Base-by-base conservation (phyloP, 2,797 vertebrate genomes). In the Paguma larvata region DNA sequence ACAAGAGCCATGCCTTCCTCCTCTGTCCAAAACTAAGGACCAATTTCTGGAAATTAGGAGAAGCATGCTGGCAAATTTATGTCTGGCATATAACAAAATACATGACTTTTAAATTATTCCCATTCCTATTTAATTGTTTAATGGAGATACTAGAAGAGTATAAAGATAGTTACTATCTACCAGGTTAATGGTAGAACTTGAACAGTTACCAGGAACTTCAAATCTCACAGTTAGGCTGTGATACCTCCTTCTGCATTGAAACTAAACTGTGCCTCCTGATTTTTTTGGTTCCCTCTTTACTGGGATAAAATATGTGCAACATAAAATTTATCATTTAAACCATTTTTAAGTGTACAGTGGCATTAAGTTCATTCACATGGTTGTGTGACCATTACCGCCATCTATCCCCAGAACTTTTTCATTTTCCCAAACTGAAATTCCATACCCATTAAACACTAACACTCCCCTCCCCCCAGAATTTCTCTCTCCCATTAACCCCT, bases 401-500 rank as follows among this genome's bases (percentile, higher is more conserved):
- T 34, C 65, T 13, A 10, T 59, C 18, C 85, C 30, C 32, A 16
- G 2, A 77, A 62, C 9, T 34, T 18, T 85, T 83, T 90, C 16
- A 25, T 78, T 51, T 95, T 59, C 41, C 41, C 51, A 59, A 27
- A 14, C 19, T 51, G 30, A 68, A 85, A 68, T 21, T 38, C 38
- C 25, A 21, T n/a, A 15, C 11, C 23, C 30, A 46, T 51, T 38
- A 32, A 51, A 53, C 4, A 30, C 1, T 10, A 51, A 30, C 27
- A 8, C 9, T 6, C 2, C 6, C 1, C 1, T 3, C 72, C 41
- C 10, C 2, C 25, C 14, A 13, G 13, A 13, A 9, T 62, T 34
- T 51, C 23, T 41, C 13, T 70, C 41, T 44, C 19, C 7, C 62
- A 5, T 14, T 9, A 51, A 21, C 3, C 16, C 14, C 18, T 53